Evolutionary conservation across 2,113 vertebrate genomes (phyloP).

Genomic region (Fulmarus glacialis): DNA sequence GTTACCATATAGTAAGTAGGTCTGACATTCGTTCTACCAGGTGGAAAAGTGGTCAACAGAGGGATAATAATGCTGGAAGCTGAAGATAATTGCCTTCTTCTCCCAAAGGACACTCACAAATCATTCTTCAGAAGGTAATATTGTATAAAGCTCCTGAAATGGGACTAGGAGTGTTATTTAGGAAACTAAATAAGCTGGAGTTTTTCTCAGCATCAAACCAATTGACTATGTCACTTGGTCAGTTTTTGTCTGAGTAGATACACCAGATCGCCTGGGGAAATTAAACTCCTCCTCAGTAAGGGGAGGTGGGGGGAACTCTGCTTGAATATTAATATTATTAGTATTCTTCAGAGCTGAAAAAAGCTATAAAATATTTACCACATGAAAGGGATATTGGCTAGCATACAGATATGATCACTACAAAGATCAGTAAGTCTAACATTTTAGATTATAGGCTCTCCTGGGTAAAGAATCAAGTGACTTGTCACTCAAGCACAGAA

Average conservation of each 20-base stretch:
- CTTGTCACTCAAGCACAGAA: slow-evolving; percentile 5
- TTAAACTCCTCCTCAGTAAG: neutral
- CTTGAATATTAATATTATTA: neutral
- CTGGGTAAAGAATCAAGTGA: neutral
- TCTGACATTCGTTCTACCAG: neutral
- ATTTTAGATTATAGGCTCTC: neutral
- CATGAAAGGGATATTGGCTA: neutral
- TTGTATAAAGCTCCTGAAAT: neutral
- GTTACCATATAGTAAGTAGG: neutral
- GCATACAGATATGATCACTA: neutral
- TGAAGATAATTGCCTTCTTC: neutral
- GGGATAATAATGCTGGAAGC: neutral
- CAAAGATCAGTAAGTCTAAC: neutral
- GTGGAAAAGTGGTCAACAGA: neutral
- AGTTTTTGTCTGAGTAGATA: neutral
- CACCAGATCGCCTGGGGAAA: neutral
- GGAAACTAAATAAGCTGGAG: neutral
- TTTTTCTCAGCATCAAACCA: neutral
- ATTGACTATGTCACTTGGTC: neutral
- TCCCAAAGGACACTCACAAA: neutral
- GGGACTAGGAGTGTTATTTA: neutral
- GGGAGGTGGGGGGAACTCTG: neutral
- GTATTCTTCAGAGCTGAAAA: neutral
- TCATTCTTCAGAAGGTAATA: neutral
- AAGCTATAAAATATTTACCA: neutral